Evolutionary conservation across 2,113 vertebrate species (phyloP), one percentile per base, ranked within the genome.

Genomic region (Myrmecophaga tridactyla): DNA sequence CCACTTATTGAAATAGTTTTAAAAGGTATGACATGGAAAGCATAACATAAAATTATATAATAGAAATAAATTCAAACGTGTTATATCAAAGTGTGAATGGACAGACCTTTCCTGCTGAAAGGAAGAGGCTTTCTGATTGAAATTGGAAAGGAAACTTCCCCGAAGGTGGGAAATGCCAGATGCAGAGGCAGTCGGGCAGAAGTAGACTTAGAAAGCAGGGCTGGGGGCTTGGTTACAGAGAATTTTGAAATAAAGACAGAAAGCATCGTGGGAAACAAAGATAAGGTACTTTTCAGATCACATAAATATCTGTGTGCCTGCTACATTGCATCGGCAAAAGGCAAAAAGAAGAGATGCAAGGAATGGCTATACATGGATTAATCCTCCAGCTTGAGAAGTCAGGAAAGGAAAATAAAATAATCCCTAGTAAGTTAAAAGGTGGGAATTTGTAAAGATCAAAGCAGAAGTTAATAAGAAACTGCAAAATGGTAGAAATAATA

Each of bases 261-360:
- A 36, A 41, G 51, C 36, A 0, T 6, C 21, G 18, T 23, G 9
- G 90, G 31, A 41, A 31, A 18, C 27, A 36, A 21, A 4, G 69
- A 10, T 58, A 14, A 15, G 51, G 36, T 4, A 0, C 6, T 23
- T 29, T 65, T 65, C 27, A 11, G 3, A 10, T 5, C 25, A 8
- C n/a, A 8, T 31, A 13, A 18, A 7, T 21, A 3, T 23, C 20
- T 48, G 31, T 60, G 34, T 46, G 63, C 25, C 9, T n/a, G 13
- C 41, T 23, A 21, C n/a, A n/a, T 41, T 1, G 25, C 0, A 1
- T 18, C 53, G 0, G 0, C 7, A 14, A 85, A 56, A 36, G 41
- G 39, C 25, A 39, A 14, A 23, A 7, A 27, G 3, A 7, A 75
- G 51, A 39, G 2, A 5, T 27, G 43, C 12, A 0, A 4, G 14